Evolutionary conservation across 2,888 invertebrate genomes (phyloP).

Genomic region (Mythimna albipuncta): DNA sequence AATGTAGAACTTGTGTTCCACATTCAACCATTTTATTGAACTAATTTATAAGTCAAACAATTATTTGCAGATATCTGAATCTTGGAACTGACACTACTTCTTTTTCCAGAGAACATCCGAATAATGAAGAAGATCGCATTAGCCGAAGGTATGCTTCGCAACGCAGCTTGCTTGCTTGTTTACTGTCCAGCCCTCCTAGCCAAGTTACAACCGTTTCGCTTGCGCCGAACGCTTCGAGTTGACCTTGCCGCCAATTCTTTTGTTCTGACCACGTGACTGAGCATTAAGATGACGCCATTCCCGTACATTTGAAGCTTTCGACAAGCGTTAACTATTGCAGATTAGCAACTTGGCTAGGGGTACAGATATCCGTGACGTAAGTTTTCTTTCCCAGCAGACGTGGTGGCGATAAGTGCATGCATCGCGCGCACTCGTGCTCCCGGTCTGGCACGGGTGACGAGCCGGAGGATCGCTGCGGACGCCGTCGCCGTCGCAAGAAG

Average conservation of each 20-base stretch:
- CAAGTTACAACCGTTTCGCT: too few relatives aligned
- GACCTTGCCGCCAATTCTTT: too few relatives aligned
- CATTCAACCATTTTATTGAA: not conserved
- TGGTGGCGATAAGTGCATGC: slow-evolving; percentile 54
- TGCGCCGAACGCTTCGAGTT: too few relatives aligned
- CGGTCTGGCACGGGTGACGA: slow-evolving; percentile 64
- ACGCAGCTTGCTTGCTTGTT: not conserved
- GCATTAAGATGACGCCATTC: too few relatives aligned
- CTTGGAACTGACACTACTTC: slow-evolving; percentile 31
- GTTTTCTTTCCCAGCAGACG: slow-evolving; percentile 18
- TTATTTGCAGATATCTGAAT: slow-evolving; percentile 20
- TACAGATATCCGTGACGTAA: not conserved
- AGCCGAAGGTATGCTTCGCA: slow-evolving; percentile 61
- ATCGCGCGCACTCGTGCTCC: slow-evolving; percentile 59
- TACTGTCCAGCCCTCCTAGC: too few relatives aligned
- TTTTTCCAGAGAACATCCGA: slow-evolving; percentile 65
- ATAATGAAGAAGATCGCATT: slow-evolving; percentile 64
- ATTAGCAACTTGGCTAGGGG: too few relatives aligned
- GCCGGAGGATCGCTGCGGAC: slow-evolving; percentile 69
- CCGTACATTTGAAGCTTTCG: too few relatives aligned
- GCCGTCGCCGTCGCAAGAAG: slow-evolving; percentile 49
- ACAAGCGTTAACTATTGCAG: too few relatives aligned
- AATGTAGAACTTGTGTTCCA: not conserved
- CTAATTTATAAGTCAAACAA: not conserved
- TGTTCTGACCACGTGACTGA: too few relatives aligned